Evolutionary conservation across 2,888 invertebrate species (phyloP).

Genomic region (Chirona hameri): DNA sequence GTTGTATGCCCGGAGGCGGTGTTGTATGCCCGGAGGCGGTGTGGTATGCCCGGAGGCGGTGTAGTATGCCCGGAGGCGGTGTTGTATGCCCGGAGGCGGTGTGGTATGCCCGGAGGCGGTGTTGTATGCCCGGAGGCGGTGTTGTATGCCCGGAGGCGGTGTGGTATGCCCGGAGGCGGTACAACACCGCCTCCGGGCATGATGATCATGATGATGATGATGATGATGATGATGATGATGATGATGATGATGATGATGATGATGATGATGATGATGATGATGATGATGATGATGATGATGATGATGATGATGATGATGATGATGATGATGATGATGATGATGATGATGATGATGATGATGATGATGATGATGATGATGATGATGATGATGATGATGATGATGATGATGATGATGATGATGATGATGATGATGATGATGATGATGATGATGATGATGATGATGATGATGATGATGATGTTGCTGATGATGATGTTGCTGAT

Average conservation of each 20-base stretch:
- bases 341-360: slow-evolving; percentile 22
- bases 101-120: no score
- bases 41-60: no score
- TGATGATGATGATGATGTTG: no score
- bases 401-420: slow-evolving; percentile 22
- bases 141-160: no score
- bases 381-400: slow-evolving; percentile 22
- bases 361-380: slow-evolving; percentile 22
- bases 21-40: no score
- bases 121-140: no score
- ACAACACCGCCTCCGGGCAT: not conserved
- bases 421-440: slow-evolving; percentile 22
- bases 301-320: slow-evolving; percentile 22
- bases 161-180: no score
- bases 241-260: no score
- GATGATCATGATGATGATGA: not conserved
- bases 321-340: slow-evolving; percentile 22
- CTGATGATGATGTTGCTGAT: no score
- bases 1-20: no score
- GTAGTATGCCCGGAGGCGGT: no score
- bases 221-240: slow-evolving; percentile 22
- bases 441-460: slow-evolving; percentile 22
- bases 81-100: no score
- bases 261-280: slow-evolving; percentile 7
- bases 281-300: slow-evolving; percentile 22